Evolutionary conservation across 2,797 vertebrate genomes (phyloP), one percentile per base, ranked within the genome.

Genomic region (Buphagus erythrorhynchus): DNA sequence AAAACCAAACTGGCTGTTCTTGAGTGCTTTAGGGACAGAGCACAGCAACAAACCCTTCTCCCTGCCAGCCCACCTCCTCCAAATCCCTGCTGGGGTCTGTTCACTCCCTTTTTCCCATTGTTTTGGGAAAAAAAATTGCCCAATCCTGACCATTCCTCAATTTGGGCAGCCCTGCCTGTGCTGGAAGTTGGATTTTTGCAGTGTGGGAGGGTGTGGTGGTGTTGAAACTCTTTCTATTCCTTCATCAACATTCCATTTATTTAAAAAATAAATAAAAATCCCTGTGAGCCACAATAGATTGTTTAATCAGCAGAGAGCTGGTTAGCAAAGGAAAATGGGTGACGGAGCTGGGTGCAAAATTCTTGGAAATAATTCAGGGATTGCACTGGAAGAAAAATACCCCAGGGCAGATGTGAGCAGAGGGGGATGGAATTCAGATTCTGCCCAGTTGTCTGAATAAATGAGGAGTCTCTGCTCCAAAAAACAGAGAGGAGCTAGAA

Each of bases 231-330:
- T 68, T 81, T 65, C 71, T 88, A 22, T 62, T 93, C 91, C 74
- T 86, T 90, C 85, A 74, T 29, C 84, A 65, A 62, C 43, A 43
- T 48, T 76, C 49, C 52, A 63, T 90, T 66, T 52, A 65, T 86
- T 93, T 91, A 7, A 72, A 74, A 94, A 93, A 96, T 46, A 92
- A 82, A 74, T 61, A 73, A 45, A 81, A 94, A 46, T 8, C 31
- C 52, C 62, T 11, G 7, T 73, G 88, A 91, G 54, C 28, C 36
- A 58, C 21, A 43, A n/a, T 6, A 14, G 57, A 31, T 28, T 72
- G 69, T 93, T 90, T 88, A 33, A 80, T 77, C 89, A 93, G 42
- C 93, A 84, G 35, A 69, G 69, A 84, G 57, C 17, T 76, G 69
- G 35, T 62, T 69, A 79, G 73, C 75, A 95, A 74, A 72, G 42